Evolutionary conservation across 2,113 vertebrate species (phyloP), one percentile per base, ranked within the genome.

Genomic region (Dicaeum eximium): DNA sequence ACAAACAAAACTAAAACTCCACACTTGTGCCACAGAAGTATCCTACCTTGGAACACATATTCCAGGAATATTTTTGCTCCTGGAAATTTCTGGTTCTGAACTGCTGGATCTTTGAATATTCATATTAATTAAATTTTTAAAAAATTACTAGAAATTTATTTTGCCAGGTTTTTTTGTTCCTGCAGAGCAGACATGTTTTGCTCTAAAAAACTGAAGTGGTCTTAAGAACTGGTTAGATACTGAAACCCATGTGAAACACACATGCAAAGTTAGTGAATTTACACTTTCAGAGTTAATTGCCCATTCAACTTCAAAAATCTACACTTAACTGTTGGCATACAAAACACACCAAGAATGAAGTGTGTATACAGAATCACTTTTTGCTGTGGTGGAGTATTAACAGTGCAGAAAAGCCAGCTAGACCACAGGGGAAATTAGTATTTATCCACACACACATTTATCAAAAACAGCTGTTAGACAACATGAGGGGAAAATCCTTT

Each of bases 381-480:
- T 72, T 71, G 30, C 58, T 82, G 50, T 6, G 24, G 58, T 38
- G 16, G 28, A 72, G 24, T 19, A 89, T 44, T 74, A 89, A 45
- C 27, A 40, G 31, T 9, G 44, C 65, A 86, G 47, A 73, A 73
- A 66, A 88, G 66, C n/a, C 71, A 92, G 58, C 30, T 15, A 88
- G 10, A 65, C 56, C 5, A 2, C 75, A 60, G 42, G 50, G 57
- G 30, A 86, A 89, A 90, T 69, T 3, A 80, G 25, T 54, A 50
- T 67, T 90, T 90, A 85, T 83, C 11, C 51, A 74, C 75, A 90
- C 31, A 50, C 13, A 50, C 30, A 23, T 13, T 88, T 53, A 90
- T 11, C 25, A 80, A 89, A 93, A 93, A 35, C 86, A 89, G 66
- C 77, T 85, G 83, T 51, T 60, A 33, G 28, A 58, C 94, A 67